phyloP scores from a whole-genome alignment of 1,140 invertebrate genomes.

The Chionoecetes opilio region DNA sequence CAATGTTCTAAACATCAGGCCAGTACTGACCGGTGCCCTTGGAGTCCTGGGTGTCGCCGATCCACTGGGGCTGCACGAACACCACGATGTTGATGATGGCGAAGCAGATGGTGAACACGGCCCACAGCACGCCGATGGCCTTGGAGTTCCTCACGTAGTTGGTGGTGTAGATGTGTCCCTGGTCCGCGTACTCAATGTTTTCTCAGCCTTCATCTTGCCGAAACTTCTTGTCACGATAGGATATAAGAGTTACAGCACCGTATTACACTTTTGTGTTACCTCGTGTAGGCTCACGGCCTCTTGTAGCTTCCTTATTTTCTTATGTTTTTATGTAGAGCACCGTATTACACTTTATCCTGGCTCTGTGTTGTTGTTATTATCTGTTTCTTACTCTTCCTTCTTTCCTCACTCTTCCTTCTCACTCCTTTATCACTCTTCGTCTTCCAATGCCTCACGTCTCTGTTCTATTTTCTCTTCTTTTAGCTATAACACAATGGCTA shows the following conservation, averaged over 20 bases:
- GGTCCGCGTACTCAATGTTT: constrained; percentile 94
- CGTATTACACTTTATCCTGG: neutral
- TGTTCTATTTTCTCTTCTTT: too few relatives aligned
- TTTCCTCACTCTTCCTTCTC: neutral
- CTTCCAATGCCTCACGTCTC: too few relatives aligned
- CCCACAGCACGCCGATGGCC: constrained; percentile 98
- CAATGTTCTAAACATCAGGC: too few relatives aligned
- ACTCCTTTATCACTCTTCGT: too few relatives aligned
- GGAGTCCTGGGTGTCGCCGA: constrained; percentile 90
- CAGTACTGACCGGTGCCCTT: constrained; percentile 91
- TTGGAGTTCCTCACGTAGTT: constrained; percentile 98
- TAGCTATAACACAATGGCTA: too few relatives aligned
- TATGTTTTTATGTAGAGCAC: neutral
- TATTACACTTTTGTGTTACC: neutral
- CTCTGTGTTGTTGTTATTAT: neutral
- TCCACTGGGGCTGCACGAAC: constrained; percentile 98
- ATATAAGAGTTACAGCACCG: neutral
- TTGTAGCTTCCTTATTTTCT: neutral
- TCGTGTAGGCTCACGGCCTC: neutral
- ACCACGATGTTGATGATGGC: constrained; percentile 97
- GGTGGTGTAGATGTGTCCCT: constrained; percentile 93
- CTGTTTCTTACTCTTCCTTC: neutral
- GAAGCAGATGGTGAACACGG: constrained; percentile 97
- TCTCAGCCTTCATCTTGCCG: constrained; percentile 67
- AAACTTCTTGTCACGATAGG: neutral